Base-by-base conservation (phyloP, 2,888 invertebrate genomes). In the Serrognathus titanus region DNA sequence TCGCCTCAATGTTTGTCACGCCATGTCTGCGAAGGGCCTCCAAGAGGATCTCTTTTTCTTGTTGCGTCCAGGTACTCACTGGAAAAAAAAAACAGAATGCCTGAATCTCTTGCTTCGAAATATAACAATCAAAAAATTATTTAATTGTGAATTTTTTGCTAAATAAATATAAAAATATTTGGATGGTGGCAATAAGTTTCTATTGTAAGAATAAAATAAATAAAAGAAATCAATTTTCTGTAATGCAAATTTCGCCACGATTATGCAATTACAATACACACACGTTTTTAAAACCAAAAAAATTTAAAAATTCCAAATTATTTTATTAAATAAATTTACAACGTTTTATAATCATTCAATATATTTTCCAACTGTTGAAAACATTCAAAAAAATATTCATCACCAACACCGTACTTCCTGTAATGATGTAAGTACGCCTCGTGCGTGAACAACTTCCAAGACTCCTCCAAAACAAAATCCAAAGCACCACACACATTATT, bases 341-440 rank as follows among this genome's bases (percentile, higher is more conserved):
- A 62, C 65, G 68, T 71, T 58, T 77, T 76, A 64, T 82, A 82
- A 58, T 74, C 69, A 62, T 78, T 74, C 36, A 80, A 69, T 55
- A 80, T 65, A 63, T 74, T 78, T 70, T 81, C 81, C 57, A 80
- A 60, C 65, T 74, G 75, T 39, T 79, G 76, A 69, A 83, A 82
- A n/a, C 79, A 74, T 60, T 75, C 69, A 45, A 77, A 65, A 67
- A 82, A 81, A 59, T 80, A 77, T 39, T 78, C 73, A 40, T 80
- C 79, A 58, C 77, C 76, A 38, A 82, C 66, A 37, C 77, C 79
- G 66, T 73, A 79, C 58, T 79, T 77, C 60, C 74, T 74, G 64
- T 81, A 83, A 57, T 80, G 81, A 71, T 83, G 82, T 38, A 82
- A 65, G 69, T 79, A 82, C 7, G 82, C 81, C 36, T 75, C 75